A percentile compares a stretch with the other conserved stretches of the same genome.
Conservation (phyloP, 2,113 vertebrate species). For the Scomber colias region DNA sequence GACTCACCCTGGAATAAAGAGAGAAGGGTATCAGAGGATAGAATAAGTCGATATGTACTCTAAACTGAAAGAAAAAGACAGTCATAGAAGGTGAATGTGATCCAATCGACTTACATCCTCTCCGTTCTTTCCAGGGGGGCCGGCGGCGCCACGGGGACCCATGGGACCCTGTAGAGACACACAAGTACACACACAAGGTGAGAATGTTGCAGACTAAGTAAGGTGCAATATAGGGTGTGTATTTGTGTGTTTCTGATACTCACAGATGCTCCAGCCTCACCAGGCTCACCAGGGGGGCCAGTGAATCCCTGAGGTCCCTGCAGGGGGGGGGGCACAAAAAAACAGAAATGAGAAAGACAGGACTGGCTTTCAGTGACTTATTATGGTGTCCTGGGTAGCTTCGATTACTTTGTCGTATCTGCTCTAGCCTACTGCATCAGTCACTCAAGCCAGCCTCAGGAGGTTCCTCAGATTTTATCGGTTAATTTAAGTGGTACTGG, state of each 20-base stretch:
- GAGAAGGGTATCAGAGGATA: not conserved
- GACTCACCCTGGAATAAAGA: slow-evolving; percentile 90
- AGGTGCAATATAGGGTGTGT: not conserved
- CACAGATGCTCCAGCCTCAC: slow-evolving; percentile 94
- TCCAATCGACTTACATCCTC: slow-evolving; percentile 90
- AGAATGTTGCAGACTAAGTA: not conserved
- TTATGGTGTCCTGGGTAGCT: not conserved
- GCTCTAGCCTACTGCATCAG: not conserved
- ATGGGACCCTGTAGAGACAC: slow-evolving; percentile 89
- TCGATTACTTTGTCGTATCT: not conserved
- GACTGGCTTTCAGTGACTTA: not conserved
- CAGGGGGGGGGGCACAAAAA: slow-evolving; percentile 32
- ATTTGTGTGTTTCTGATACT: slow-evolving; percentile 79
- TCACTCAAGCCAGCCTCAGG: not conserved
- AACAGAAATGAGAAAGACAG: not conserved
- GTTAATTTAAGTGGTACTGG: not conserved
- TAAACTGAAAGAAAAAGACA: not conserved
- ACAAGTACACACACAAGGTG: slow-evolving; percentile 14
- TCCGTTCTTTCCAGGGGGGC: slow-evolving; percentile 97
- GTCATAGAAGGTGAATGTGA: not conserved
- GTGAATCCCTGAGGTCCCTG: slow-evolving; percentile 99
- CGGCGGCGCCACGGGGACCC: slow-evolving; percentile 95
- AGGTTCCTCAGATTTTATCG: not conserved
- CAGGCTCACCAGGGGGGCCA: slow-evolving; percentile 96
- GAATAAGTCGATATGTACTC: not conserved